phyloP scores from a whole-genome alignment of 2,113 vertebrate species.

The Ceyx melanurus region DNA sequence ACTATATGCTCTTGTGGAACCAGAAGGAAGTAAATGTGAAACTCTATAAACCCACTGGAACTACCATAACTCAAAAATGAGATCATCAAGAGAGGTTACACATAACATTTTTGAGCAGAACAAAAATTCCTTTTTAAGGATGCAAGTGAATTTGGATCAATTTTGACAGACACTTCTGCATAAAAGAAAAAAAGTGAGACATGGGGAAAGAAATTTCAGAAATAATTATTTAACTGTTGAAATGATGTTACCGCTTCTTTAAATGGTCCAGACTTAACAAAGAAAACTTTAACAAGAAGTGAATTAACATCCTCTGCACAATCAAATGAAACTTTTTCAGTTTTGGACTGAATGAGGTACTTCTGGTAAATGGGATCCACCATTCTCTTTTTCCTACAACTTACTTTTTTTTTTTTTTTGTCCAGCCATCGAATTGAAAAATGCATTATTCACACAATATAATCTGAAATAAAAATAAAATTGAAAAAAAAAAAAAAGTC shows the following conservation, averaged over 20 bases:
- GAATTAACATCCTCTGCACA: neutral
- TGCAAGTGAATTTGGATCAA: neutral
- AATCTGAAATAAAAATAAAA: slow-evolving; percentile 1
- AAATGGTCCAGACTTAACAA: neutral
- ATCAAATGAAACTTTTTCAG: neutral
- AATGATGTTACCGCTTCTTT: neutral
- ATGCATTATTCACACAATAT: slow-evolving; percentile 27
- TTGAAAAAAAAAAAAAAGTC: neutral
- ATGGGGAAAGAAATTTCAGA: neutral
- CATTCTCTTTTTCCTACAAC: neutral
- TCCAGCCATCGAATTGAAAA: slow-evolving; percentile 14
- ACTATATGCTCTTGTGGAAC: neutral
- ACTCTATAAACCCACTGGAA: neutral
- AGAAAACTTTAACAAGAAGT: neutral
- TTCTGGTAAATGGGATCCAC: neutral
- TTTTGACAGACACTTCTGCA: neutral
- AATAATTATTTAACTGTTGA: neutral
- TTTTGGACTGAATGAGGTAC: neutral
- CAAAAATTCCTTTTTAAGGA: neutral
- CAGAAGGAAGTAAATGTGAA: neutral
- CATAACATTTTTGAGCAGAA: neutral
- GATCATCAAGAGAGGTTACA: neutral
- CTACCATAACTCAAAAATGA: neutral
- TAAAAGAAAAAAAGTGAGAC: neutral
- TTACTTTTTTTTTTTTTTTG: neutral